Evolutionary conservation across 2,113 vertebrate species (phyloP).

Genomic region (Vombatus ursinus): DNA sequence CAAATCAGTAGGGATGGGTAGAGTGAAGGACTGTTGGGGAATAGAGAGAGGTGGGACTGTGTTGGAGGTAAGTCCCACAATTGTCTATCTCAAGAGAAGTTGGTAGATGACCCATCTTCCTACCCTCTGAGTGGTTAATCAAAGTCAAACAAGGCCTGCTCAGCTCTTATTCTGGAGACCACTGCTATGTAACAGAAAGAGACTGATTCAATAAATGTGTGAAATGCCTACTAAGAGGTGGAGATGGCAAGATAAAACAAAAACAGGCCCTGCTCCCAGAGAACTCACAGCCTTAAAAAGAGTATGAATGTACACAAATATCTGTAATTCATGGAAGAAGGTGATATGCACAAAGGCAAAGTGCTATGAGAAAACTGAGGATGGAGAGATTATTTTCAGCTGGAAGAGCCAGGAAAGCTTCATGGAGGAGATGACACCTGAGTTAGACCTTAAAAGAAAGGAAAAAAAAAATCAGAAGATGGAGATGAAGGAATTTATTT

Average conservation of each 20-base stretch:
- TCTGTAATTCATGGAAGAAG: neutral
- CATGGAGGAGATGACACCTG: neutral
- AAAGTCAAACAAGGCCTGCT: neutral
- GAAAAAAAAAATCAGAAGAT: neutral
- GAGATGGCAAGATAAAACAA: neutral
- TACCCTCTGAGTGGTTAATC: neutral
- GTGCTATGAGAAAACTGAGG: neutral
- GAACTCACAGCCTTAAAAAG: neutral
- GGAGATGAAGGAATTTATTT: neutral
- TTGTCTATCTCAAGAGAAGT: neutral
- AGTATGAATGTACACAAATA: neutral
- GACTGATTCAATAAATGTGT: neutral
- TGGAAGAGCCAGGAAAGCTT: neutral
- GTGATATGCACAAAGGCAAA: neutral
- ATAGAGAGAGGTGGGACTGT: neutral
- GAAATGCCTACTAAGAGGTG: neutral
- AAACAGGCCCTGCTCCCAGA: neutral
- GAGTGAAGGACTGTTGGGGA: neutral
- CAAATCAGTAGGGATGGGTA: neutral
- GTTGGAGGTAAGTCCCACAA: neutral
- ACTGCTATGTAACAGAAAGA: neutral
- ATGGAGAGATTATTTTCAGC: neutral
- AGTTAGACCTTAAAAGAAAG: neutral
- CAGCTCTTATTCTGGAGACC: neutral
- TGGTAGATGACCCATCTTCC: neutral